A percentile compares a stretch with the other conserved stretches of the same genome.
phyloP scores from a whole-genome alignment of 2,797 vertebrate genomes.

The Cygnus olor region DNA sequence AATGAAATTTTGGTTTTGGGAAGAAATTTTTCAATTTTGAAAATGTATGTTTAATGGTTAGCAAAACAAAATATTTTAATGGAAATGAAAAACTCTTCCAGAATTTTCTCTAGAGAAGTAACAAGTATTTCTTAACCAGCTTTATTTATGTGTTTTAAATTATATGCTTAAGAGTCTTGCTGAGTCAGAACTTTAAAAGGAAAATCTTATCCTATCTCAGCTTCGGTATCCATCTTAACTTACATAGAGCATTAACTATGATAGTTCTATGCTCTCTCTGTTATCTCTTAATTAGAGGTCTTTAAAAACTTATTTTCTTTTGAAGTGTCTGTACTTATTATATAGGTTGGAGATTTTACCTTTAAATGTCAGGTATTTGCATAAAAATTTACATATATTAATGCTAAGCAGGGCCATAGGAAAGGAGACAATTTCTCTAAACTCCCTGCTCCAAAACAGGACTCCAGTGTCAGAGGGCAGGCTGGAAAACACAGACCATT shows the following conservation, averaged over 20 bases:
- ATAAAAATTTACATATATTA: constrained; percentile 9
- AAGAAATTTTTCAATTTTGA: neutral
- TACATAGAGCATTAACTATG: neutral
- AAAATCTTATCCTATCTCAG: neutral
- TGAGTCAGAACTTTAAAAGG: constrained; percentile 9
- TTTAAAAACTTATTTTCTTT: neutral
- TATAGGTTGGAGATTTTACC: neutral
- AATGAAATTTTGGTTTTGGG: rapidly evolving
- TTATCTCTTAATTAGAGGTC: constrained; percentile 19
- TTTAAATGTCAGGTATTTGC: neutral
- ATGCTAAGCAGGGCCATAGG: neutral
- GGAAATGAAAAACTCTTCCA: neutral
- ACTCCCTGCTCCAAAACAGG: neutral
- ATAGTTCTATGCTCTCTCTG: neutral
- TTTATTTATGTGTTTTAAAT: neutral
- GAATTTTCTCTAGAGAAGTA: neutral
- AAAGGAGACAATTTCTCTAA: constrained; percentile 2
- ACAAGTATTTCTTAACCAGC: neutral
- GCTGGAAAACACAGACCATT: neutral
- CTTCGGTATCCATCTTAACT: neutral
- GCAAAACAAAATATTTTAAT: neutral
- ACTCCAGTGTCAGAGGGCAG: neutral
- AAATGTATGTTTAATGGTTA: neutral
- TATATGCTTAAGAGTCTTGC: neutral
- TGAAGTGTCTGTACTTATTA: neutral